Conservation (phyloP, 2,888 invertebrate genomes). For the Lathronympha strigana region DNA sequence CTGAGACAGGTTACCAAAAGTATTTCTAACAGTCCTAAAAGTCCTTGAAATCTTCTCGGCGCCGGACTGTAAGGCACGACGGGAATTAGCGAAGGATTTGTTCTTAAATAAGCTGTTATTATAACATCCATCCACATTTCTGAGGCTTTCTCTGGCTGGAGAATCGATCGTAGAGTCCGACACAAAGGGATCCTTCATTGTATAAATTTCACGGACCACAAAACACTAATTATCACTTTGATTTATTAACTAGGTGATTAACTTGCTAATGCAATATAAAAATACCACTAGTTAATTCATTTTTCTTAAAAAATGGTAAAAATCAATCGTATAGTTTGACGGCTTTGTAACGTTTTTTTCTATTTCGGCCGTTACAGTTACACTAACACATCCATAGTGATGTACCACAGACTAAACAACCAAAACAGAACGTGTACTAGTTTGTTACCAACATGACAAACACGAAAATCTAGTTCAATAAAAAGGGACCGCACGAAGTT, state of each 20-base stretch:
- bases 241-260: slow-evolving; percentile 35
- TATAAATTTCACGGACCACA: slow-evolving; percentile 45
- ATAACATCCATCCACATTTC: slow-evolving; percentile 75
- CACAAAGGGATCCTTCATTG: slow-evolving; percentile 78
- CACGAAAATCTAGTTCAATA: background rate
- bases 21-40: slow-evolving; percentile 86
- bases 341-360: slow-evolving; percentile 36
- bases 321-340: slow-evolving; percentile 53
- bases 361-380: slow-evolving; percentile 59
- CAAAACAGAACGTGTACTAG: background rate
- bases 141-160: slow-evolving; percentile 71
- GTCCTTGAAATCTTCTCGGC: slow-evolving; percentile 88
- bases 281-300: slow-evolving; percentile 55
- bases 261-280: slow-evolving; percentile 44
- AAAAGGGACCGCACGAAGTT: background rate
- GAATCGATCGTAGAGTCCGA: slow-evolving; percentile 76
- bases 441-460: slow-evolving; percentile 14
- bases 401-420: slow-evolving; percentile 1
- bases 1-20: slow-evolving; percentile 88
- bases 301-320: slow-evolving; percentile 50
- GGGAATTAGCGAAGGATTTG: slow-evolving; percentile 84
- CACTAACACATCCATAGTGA: slow-evolving; percentile 45
- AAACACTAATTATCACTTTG: slow-evolving; percentile 36
- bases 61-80: slow-evolving; percentile 86
- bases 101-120: slow-evolving; percentile 75